Conservation (phyloP, 1,140 invertebrate species). For the Notospermus geniculatus region DNA sequence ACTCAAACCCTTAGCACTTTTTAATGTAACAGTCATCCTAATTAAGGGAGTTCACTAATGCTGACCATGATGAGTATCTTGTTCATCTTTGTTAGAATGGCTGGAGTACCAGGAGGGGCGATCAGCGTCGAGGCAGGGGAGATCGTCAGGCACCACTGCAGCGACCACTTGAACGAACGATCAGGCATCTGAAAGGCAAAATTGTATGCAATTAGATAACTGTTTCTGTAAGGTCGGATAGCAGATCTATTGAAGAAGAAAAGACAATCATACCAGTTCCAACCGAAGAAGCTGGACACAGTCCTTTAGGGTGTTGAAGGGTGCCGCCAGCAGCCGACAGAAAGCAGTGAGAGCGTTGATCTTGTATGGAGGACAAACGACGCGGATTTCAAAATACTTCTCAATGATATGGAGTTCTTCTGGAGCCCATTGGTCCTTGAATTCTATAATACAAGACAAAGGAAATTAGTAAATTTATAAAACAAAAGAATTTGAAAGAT, state of each 20-base stretch:
- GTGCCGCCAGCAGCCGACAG: constrained; percentile 75
- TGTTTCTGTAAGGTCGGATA: constrained; percentile 14
- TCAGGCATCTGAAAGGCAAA: constrained; percentile 60
- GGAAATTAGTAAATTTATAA: constrained; percentile 1
- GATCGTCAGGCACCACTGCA: constrained; percentile 86
- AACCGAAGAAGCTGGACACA: constrained; percentile 85
- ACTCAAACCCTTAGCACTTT: too few relatives aligned
- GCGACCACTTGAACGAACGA: constrained; percentile 74
- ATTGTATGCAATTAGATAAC: neutral
- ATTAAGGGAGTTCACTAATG: too few relatives aligned
- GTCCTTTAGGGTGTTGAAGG: constrained; percentile 82
- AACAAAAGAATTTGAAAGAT: constrained; percentile 15
- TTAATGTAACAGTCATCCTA: too few relatives aligned
- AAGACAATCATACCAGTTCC: constrained; percentile 63
- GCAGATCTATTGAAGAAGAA: constrained; percentile 31
- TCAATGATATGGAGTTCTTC: constrained; percentile 87
- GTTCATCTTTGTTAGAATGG: constrained; percentile 75
- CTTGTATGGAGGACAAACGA: constrained; percentile 77
- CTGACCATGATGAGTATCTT: constrained; percentile 78
- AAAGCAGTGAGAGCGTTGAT: constrained; percentile 83
- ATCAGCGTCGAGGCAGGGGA: constrained; percentile 77
- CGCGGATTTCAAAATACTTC: constrained; percentile 80
- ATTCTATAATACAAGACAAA: constrained; percentile 59
- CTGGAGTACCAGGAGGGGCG: constrained; percentile 79
- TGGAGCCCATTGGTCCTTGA: constrained; percentile 78